Percentiles rank a stretch among this genome's conserved stretches.
Conservation (phyloP, 1,140 invertebrate genomes). For the Trachymyrmex cornetzi region DNA sequence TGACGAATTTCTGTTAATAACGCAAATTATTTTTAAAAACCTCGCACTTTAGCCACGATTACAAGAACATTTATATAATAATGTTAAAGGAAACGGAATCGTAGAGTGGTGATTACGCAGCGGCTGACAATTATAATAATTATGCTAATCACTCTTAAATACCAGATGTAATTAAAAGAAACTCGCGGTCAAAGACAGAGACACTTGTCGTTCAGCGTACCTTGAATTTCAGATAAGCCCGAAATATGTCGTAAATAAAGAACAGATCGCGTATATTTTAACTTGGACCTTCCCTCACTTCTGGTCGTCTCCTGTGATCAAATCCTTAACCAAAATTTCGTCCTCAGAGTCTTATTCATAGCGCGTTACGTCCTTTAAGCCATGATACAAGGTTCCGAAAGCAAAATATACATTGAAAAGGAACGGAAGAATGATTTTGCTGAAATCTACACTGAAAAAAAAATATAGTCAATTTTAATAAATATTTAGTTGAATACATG, state of each 20-base stretch:
- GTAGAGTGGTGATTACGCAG: constrained; percentile 9
- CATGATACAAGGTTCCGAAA: neutral
- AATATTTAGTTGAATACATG: too few species aligned
- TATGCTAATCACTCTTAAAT: constrained; percentile 49
- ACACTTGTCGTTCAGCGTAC: neutral
- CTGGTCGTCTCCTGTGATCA: neutral
- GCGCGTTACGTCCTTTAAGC: neutral
- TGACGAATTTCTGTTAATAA: neutral
- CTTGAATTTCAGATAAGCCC: constrained; percentile 45
- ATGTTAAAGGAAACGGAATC: constrained; percentile 5
- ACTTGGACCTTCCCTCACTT: neutral
- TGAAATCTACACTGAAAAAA: too few species aligned
- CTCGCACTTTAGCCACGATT: neutral
- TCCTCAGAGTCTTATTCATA: neutral
- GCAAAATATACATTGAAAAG: neutral
- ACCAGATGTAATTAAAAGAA: constrained; percentile 42
- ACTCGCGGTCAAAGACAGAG: constrained; percentile 12
- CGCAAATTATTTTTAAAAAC: neutral
- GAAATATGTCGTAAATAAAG: constrained; percentile 17
- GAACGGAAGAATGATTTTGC: too few species aligned
- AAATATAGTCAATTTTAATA: too few species aligned
- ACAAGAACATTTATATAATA: neutral
- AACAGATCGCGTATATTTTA: constrained; percentile 5
- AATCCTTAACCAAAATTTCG: constrained; percentile 16
- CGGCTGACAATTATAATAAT: constrained; percentile 11